Evolutionary conservation across 2,888 invertebrate species (phyloP).

Genomic region (Brachylomia viminalis): DNA sequence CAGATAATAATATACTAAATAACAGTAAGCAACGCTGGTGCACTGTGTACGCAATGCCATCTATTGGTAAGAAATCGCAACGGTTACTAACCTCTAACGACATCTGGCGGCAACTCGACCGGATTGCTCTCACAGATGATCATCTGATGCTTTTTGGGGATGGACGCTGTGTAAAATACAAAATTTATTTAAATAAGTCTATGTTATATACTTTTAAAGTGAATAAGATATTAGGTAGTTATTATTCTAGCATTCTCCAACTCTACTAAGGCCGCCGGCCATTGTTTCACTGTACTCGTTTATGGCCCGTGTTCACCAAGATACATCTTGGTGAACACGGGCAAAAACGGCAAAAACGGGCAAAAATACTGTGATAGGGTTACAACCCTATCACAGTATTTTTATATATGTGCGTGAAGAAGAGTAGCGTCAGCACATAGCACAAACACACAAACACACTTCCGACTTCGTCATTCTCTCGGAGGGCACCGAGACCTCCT

Average conservation of each 20-base stretch:
- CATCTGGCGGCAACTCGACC: conserved; percentile 96
- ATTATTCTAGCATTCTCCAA: not conserved
- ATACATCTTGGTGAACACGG: too few relatives aligned
- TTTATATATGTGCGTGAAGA: too few relatives aligned
- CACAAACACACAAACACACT: too few relatives aligned
- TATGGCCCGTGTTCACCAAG: not conserved
- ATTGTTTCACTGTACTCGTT: not conserved
- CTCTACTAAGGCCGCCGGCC: not conserved
- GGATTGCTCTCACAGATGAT: conserved; percentile 98
- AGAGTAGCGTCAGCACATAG: too few relatives aligned
- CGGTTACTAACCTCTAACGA: conserved; percentile 94
- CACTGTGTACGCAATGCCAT: conserved; percentile 33
- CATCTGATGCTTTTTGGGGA: conserved; percentile 95
- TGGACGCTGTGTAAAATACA: conserved; percentile 83
- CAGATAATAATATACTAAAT: not conserved
- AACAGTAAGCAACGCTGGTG: not conserved
- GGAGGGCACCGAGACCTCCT: too few relatives aligned
- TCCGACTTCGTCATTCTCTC: too few relatives aligned
- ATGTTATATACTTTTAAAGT: not conserved
- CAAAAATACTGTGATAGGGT: too few relatives aligned
- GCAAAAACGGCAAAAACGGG: too few relatives aligned
- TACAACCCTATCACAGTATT: too few relatives aligned
- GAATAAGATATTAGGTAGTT: not conserved
- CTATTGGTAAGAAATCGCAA: conserved; percentile 16
- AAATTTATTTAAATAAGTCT: not conserved